A percentile compares a stretch with the other conserved stretches of the same genome.
Conservation (phyloP, 2,113 vertebrate genomes). For the Neolamprologus tretocephalus region DNA sequence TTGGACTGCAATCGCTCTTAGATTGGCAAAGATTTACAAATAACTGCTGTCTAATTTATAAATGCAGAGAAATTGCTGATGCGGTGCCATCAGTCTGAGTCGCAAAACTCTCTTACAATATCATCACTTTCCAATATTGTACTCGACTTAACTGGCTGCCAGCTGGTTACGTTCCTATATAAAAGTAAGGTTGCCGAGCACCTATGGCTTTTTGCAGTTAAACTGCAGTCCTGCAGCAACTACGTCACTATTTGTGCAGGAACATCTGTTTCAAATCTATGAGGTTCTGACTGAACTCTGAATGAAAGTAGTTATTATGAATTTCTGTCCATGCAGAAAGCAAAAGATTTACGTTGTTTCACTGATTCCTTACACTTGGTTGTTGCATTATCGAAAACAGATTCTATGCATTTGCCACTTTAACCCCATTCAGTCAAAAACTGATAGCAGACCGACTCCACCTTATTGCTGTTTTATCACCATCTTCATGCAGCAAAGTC, state of each 20-base stretch:
- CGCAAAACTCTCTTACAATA: neutral
- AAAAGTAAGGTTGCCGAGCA: neutral
- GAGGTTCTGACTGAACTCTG: neutral
- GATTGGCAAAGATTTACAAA: neutral
- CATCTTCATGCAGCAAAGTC: neutral
- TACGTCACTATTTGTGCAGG: neutral
- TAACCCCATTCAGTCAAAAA: neutral
- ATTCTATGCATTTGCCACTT: neutral
- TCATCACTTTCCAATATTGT: neutral
- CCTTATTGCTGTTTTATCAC: neutral
- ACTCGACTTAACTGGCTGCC: neutral
- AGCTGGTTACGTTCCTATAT: neutral
- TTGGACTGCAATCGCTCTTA: neutral
- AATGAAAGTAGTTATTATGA: neutral
- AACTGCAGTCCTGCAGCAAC: neutral
- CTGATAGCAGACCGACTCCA: neutral
- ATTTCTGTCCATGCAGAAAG: neutral
- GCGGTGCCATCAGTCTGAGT: neutral
- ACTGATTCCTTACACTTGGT: neutral
- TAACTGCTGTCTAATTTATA: neutral
- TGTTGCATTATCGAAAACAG: neutral
- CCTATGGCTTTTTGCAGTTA: neutral
- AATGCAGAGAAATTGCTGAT: neutral
- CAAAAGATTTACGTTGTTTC: neutral
- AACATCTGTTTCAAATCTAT: neutral